Conservation (phyloP, 1,140 invertebrate species). For the Aphelenchoides avenae region DNA sequence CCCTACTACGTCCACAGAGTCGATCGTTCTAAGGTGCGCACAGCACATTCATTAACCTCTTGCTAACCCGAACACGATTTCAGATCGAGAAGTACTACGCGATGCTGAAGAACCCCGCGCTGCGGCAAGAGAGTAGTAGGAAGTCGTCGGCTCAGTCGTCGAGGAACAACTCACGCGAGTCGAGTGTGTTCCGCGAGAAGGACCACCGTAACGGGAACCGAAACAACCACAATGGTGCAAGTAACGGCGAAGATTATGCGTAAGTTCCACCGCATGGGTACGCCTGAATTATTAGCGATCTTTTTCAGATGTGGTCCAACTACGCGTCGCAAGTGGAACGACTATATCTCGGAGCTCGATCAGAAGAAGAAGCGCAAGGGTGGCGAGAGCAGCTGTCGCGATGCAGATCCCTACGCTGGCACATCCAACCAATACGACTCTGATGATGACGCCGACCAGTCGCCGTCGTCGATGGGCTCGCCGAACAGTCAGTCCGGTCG, state of each 20-base stretch:
- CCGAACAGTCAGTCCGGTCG: slow-evolving; percentile 16
- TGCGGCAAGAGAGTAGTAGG: slow-evolving; percentile 17
- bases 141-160: slow-evolving; percentile 43
- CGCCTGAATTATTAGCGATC: slow-evolving; percentile 1
- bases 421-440: slow-evolving; percentile 5
- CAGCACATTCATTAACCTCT: slow-evolving; percentile 2
- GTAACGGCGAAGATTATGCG: slow-evolving; percentile 19
- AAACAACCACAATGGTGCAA: slow-evolving; percentile 5
- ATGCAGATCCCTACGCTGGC: neutral
- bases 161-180: slow-evolving; percentile 38
- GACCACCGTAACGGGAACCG: neutral
- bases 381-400: slow-evolving; percentile 11
- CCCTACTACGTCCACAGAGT: slow-evolving; percentile 56
- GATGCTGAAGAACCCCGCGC: slow-evolving; percentile 13
- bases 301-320: slow-evolving; percentile 43
- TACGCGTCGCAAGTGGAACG: slow-evolving; percentile 50
- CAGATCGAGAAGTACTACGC: slow-evolving; percentile 41
- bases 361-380: slow-evolving; percentile 33
- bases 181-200: slow-evolving; percentile 11
- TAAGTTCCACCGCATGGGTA: neutral
- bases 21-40: slow-evolving; percentile 41
- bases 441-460: neutral
- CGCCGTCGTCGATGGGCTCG: neutral
- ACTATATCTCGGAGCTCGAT: slow-evolving; percentile 40
- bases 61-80: slow-evolving; percentile 10